Percentiles rank a stretch among this genome's conserved stretches.
phyloP scores from a whole-genome alignment of 2,113 vertebrate species.

The Mystacornis crossleyi region DNA sequence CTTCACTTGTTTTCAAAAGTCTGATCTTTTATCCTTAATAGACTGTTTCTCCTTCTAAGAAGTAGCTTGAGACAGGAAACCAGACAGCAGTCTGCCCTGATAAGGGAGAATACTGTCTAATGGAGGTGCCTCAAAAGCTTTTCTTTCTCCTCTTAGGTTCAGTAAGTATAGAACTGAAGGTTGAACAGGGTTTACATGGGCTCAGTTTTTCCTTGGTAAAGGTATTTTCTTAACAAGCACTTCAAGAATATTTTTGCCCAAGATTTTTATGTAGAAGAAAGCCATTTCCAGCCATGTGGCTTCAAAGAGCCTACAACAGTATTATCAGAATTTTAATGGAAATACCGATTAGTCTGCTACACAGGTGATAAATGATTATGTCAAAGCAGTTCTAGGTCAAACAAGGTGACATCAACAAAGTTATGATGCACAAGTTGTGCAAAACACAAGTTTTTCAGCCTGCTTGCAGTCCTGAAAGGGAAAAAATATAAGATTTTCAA shows the following conservation, averaged over 20 bases:
- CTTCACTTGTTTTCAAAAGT: constrained; percentile 58
- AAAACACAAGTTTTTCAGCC: neutral
- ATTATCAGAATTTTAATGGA: neutral
- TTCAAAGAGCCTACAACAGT: neutral
- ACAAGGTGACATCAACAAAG: neutral
- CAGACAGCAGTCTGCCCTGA: constrained; percentile 72
- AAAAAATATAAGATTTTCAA: neutral
- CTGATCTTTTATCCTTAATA: constrained; percentile 62
- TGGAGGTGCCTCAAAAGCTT: constrained; percentile 51
- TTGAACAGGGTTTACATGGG: neutral
- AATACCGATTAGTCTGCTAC: neutral
- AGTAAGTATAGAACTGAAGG: neutral
- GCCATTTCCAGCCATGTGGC: neutral
- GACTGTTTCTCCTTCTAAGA: constrained; percentile 74
- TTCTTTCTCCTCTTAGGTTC: constrained; percentile 32
- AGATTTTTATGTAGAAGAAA: neutral
- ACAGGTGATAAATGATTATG: neutral
- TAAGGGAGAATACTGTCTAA: constrained; percentile 76
- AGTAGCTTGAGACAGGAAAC: constrained; percentile 86
- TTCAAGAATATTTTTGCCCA: neutral
- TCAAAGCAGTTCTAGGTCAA: neutral
- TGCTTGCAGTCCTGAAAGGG: neutral
- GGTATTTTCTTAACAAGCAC: neutral
- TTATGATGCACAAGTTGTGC: neutral
- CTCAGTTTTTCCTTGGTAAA: neutral